Base-by-base conservation (phyloP, 2,888 invertebrate species). In the Flexamia atlantica region DNA sequence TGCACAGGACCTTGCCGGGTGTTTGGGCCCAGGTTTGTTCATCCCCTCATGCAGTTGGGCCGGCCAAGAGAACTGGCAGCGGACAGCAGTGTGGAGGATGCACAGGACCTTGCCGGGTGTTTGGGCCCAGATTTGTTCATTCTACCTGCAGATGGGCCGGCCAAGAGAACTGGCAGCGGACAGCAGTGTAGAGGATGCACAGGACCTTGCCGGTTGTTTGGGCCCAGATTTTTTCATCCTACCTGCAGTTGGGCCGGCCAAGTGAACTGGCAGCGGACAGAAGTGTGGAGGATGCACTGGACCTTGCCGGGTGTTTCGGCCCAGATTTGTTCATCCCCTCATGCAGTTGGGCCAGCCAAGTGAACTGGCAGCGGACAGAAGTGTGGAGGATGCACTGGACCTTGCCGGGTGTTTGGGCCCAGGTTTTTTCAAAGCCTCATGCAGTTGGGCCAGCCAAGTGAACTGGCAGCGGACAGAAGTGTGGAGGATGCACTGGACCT, bases 141-240 rank as follows among this genome's bases (percentile, higher is more conserved):
- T n/a, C n/a, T 17, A 12, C 7, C 2, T 9, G 4, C 2, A 9
- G 3, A 14, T 17, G 2, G 7, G 2, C 4, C 12, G 14, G 14
- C 46, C 46, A 46, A 46, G 46, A 14, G 46, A 46, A 46, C 12
- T 3, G 2, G 53, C 3, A n/a, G 53, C 53, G 53, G 7, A 53
- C 53, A 53, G 53, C 23, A 64, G 64, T 25, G 57, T n/a, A 17
- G 50, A 50, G 50, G 50, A 50, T 50, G 50, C 50, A 50, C n/a
- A n/a, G n/a, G n/a, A n/a, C n/a, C n/a, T n/a, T n/a, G n/a, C n/a
- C n/a, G n/a, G n/a, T n/a, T n/a, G n/a, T n/a, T n/a, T n/a, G n/a
- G n/a, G n/a, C n/a, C n/a, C n/a, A n/a, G n/a, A n/a, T n/a, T n/a
- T n/a, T n/a, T n/a, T n/a, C n/a, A n/a, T n/a, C n/a, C n/a, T 17